Conservation (phyloP, 2,888 invertebrate genomes). For the Leucozona laternaria region DNA sequence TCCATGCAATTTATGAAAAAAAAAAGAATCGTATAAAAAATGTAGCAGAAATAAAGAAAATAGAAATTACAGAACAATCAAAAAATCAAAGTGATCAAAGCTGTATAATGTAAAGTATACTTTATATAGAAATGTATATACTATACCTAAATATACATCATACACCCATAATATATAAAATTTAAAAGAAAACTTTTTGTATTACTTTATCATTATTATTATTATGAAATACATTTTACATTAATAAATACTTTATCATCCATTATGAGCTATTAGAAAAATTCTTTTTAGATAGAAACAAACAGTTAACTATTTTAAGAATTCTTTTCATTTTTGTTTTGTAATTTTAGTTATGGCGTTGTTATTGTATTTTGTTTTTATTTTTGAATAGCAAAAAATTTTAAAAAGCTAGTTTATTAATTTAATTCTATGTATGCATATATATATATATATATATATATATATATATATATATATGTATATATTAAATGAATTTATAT, state of each 20-base stretch:
- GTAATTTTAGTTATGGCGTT: slow-evolving; percentile 70
- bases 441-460: slow-evolving; percentile 38
- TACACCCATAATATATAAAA: slow-evolving; percentile 18
- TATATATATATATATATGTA: slow-evolving; percentile 45
- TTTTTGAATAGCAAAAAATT: slow-evolving; percentile 70
- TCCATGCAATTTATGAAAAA: slow-evolving; percentile 60
- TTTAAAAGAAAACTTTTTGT: slow-evolving; percentile 26
- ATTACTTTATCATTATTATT: background rate
- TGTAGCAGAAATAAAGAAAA: slow-evolving; percentile 34
- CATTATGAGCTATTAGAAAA: slow-evolving; percentile 62
- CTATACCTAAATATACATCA: background rate
- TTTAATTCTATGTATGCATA: slow-evolving; percentile 55
- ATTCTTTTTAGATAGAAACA: slow-evolving; percentile 34
- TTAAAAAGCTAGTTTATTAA: slow-evolving; percentile 72
- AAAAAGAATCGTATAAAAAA: slow-evolving; percentile 54
- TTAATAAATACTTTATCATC: slow-evolving; percentile 71
- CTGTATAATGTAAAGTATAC: slow-evolving; percentile 34
- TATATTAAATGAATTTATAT: slow-evolving; percentile 8
- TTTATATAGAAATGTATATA: slow-evolving; percentile 40
- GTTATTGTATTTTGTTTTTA: slow-evolving; percentile 44
- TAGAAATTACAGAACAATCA: slow-evolving; percentile 19
- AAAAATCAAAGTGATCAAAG: slow-evolving; percentile 25
- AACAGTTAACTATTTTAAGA: slow-evolving; percentile 34
- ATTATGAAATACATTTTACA: slow-evolving; percentile 62
- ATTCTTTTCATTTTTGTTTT: slow-evolving; percentile 33